Percentiles rank a stretch among this genome's conserved stretches.
phyloP scores from a whole-genome alignment of 2,888 invertebrate species.

The Dimorphilus gyrociliatus region DNA sequence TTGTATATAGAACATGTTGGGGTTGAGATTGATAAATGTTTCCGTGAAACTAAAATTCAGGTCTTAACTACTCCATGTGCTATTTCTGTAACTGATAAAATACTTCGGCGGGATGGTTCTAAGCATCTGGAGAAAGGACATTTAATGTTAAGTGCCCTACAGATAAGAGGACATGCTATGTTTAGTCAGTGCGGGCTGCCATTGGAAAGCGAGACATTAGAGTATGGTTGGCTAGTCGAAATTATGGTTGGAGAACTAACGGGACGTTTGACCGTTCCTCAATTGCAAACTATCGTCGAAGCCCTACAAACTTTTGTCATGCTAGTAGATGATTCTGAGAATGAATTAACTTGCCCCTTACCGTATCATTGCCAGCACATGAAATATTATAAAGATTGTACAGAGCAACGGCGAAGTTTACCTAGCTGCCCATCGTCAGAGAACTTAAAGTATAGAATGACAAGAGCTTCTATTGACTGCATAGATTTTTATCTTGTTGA shows the following conservation, averaged over 20 bases:
- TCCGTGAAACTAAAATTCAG: conserved; percentile 76
- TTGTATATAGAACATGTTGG: conserved; percentile 58
- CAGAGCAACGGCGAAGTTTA: no score
- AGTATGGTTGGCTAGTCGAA: conserved; percentile 94
- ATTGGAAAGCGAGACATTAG: conserved; percentile 80
- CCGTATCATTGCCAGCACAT: no score
- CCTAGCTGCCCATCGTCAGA: conserved; percentile 63
- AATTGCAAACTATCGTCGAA: conserved; percentile 64
- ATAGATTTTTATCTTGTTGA: conserved; percentile 79
- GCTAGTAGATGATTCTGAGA: conserved; percentile 71
- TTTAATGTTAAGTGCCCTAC: conserved; percentile 47
- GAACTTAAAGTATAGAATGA: conserved; percentile 82
- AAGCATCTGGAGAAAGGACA: conserved; percentile 38
- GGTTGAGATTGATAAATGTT: conserved; percentile 91
- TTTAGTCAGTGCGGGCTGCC: conserved; percentile 80
- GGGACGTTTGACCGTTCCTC: conserved; percentile 73
- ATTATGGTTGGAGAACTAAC: conserved; percentile 79
- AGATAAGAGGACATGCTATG: conserved; percentile 55
- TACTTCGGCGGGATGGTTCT: conserved; percentile 22
- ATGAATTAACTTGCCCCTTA: conserved; percentile 66
- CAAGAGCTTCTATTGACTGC: conserved; percentile 43
- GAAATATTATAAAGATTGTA: no score
- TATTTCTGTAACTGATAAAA: conserved; percentile 41
- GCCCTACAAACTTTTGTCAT: conserved; percentile 73
- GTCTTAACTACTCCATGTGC: conserved; percentile 64